These are phyloP conservation scores for Hozukius guyotensis DNA, from an alignment of 2,797 vertebrate species.

Conservation along the genomic window DNA sequence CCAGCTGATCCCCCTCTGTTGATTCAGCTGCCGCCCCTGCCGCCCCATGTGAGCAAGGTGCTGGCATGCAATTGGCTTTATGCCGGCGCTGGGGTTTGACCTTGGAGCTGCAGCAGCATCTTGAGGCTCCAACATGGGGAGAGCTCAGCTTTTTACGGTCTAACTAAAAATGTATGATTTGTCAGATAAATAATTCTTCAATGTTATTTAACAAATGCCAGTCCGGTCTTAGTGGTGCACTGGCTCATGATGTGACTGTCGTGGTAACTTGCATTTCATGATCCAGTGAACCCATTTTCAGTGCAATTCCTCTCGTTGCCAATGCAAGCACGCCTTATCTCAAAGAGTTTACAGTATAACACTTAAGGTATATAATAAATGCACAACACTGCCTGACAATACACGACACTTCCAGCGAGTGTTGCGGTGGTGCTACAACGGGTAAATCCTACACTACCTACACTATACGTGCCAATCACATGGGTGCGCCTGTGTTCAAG, in stretches of 20 bases:
- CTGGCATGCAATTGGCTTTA: constrained; percentile 60
- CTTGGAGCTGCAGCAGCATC: constrained; percentile 75
- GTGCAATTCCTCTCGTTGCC: neutral
- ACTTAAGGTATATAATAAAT: neutral
- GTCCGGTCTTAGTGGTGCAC: neutral
- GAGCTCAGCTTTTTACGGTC: constrained; percentile 24
- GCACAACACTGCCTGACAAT: constrained; percentile 1
- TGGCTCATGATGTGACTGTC: neutral
- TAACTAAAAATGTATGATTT: constrained; percentile 18
- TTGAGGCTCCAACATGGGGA: constrained; percentile 46
- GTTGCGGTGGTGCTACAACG: constrained; percentile 3
- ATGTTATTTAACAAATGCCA: neutral
- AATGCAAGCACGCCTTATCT: neutral
- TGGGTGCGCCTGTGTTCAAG: too few relatives aligned
- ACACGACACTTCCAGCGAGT: constrained; percentile 9
- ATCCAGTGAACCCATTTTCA: constrained; percentile 5
- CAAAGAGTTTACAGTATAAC: neutral
- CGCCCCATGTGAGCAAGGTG: constrained; percentile 61
- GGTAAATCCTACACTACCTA: neutral
- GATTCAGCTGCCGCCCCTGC: constrained; percentile 78
- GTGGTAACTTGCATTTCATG: neutral
- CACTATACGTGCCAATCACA: too few relatives aligned
- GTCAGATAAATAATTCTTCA: neutral
- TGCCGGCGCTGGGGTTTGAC: constrained; percentile 66
- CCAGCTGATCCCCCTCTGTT: constrained; percentile 79